Conservation (phyloP, 2,888 invertebrate genomes). For the Nomada fabriciana region DNA sequence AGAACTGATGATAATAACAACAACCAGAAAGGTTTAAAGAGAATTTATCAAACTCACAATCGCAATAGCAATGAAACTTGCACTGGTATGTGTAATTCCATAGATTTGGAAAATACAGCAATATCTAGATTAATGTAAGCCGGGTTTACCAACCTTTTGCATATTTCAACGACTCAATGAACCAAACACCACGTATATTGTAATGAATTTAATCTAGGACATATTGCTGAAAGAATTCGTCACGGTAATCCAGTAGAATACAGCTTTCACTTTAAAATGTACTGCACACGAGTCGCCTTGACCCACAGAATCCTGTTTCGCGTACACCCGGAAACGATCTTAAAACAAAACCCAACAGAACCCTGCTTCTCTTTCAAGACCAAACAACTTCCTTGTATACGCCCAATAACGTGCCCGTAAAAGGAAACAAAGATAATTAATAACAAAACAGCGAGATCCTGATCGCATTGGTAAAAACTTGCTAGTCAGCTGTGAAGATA, state of each 20-base stretch:
- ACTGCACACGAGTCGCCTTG: neutral
- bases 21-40: too few species aligned
- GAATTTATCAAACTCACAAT: too few species aligned
- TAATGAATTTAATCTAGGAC: conserved; percentile 1
- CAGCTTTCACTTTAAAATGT: conserved; percentile 10
- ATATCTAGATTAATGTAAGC: neutral
- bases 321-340: neutral
- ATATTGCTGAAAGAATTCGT: conserved; percentile 1
- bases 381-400: too few species aligned
- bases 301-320: conserved; percentile 9
- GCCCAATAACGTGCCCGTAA: too few species aligned
- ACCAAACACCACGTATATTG: neutral
- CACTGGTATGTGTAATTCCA: neutral
- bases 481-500: too few species aligned
- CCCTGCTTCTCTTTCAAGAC: neutral
- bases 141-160: neutral
- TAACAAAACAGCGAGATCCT: too few species aligned
- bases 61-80: neutral
- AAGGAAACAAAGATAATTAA: neutral
- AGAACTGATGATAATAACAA: too few species aligned
- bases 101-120: neutral
- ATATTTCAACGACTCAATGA: neutral
- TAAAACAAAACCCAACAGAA: neutral
- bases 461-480: too few species aligned
- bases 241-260: neutral